Percentiles rank a stretch among this genome's conserved stretches.
Evolutionary conservation across 2,888 invertebrate species (phyloP).

Genomic region (Harmothoe impar): DNA sequence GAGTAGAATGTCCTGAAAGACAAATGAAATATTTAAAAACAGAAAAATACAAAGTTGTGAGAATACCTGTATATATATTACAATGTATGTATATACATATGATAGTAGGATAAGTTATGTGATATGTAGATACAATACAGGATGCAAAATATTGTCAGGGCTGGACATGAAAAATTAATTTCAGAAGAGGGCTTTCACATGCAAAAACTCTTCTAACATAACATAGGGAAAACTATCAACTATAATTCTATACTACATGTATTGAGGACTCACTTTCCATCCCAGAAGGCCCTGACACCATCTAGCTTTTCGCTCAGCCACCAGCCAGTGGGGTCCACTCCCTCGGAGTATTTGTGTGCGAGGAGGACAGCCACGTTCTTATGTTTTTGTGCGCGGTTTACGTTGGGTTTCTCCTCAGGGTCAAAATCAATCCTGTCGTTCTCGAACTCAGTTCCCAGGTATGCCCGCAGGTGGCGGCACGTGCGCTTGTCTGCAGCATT

Average conservation of each 20-base stretch:
- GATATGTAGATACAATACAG: no score
- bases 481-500: conserved; percentile 75
- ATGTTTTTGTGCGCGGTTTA: conserved; percentile 72
- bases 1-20: conserved; percentile 79
- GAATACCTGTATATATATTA: no score
- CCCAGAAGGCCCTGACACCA: conserved; percentile 81
- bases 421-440: conserved; percentile 71
- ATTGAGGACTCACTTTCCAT: conserved; percentile 77
- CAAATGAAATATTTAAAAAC: no score
- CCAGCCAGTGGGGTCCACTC: conserved; percentile 77
- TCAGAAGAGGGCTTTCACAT: no score
- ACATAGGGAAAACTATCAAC: no score
- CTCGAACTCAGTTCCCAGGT: conserved; percentile 79
- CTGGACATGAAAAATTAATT: no score
- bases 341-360: conserved; percentile 80
- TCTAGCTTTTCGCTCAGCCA: conserved; percentile 82
- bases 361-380: conserved; percentile 72
- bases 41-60: no score
- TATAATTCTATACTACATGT: no score
- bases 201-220: no score
- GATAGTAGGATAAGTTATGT: no score
- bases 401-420: conserved; percentile 71
- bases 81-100: no score
- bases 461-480: conserved; percentile 78
- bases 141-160: no score